Percentiles rank a stretch among this genome's conserved stretches.
Conservation (phyloP, 2,888 invertebrate genomes). For the Sipha maydis region DNA sequence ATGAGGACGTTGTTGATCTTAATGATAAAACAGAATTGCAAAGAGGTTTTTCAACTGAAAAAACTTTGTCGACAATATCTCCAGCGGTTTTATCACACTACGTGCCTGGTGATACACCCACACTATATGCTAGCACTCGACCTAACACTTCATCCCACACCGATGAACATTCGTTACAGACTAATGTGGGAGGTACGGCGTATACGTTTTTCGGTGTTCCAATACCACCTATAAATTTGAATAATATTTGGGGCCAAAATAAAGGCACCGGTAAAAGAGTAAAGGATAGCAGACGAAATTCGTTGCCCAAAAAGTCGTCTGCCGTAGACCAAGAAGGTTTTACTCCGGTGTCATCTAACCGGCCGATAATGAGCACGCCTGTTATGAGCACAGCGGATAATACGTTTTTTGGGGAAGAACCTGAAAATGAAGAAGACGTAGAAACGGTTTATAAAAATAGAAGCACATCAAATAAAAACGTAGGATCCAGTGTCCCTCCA, state of each 20-base stretch:
- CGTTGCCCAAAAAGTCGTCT: constrained; percentile 66
- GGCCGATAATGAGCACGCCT: constrained; percentile 73
- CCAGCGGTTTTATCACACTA: constrained; percentile 68
- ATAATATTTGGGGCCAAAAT: constrained; percentile 63
- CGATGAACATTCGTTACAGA: constrained; percentile 1
- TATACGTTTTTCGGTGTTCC: constrained; percentile 90
- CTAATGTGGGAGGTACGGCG: constrained; percentile 69
- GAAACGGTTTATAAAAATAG: constrained; percentile 33
- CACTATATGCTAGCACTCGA: constrained; percentile 70
- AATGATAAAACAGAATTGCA: constrained; percentile 70
- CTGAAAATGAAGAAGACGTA: neutral
- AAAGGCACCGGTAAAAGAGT: constrained; percentile 64
- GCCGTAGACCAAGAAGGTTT: constrained; percentile 74
- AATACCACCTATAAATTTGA: constrained; percentile 74
- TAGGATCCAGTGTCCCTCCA: neutral
- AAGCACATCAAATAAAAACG: constrained; percentile 13
- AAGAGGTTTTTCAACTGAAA: constrained; percentile 58
- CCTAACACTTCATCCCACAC: constrained; percentile 64
- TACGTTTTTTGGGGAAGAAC: constrained; percentile 12
- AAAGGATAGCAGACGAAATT: constrained; percentile 65
- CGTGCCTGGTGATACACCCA: constrained; percentile 73
- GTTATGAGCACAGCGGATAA: constrained; percentile 69
- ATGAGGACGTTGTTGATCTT: constrained; percentile 85
- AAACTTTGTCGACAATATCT: constrained; percentile 62
- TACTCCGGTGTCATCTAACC: constrained; percentile 77